Evolutionary conservation across 2,888 invertebrate genomes (phyloP).

Genomic region (Agriotes lineatus): DNA sequence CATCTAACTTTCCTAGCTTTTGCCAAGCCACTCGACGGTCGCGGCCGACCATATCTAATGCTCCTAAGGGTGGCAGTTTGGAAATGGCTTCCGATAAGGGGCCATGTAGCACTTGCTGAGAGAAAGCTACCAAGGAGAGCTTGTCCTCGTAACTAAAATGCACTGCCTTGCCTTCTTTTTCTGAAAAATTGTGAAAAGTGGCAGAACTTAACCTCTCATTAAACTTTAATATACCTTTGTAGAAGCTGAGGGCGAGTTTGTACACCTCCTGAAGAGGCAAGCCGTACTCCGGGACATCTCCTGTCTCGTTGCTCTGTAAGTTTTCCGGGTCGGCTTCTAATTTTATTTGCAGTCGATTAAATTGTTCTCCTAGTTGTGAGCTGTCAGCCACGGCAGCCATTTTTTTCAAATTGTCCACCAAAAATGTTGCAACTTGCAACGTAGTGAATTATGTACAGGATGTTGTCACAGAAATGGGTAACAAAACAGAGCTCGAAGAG

Average conservation of each 20-base stretch:
- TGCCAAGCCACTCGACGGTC: slow-evolving; percentile 96
- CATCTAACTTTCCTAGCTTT: slow-evolving; percentile 85
- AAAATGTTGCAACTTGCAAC: background rate
- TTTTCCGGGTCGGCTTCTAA: slow-evolving; percentile 39
- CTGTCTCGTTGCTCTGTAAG: slow-evolving; percentile 53
- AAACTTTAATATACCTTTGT: slow-evolving; percentile 79
- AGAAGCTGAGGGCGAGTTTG: slow-evolving; percentile 89
- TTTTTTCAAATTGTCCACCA: slow-evolving; percentile 39
- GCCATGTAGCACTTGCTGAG: slow-evolving; percentile 92
- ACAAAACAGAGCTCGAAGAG: too few species aligned
- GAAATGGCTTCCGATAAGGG: slow-evolving; percentile 79
- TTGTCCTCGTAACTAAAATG: slow-evolving; percentile 95
- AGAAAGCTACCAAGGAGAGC: slow-evolving; percentile 89
- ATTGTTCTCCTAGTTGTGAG: slow-evolving; percentile 58
- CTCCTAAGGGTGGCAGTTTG: slow-evolving; percentile 83
- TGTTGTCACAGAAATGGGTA: too few species aligned
- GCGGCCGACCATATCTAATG: slow-evolving; percentile 94
- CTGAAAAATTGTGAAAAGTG: slow-evolving; percentile 68
- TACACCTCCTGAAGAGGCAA: slow-evolving; percentile 85
- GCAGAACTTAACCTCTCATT: background rate
- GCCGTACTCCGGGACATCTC: slow-evolving; percentile 70
- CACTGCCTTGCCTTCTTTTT: slow-evolving; percentile 97
- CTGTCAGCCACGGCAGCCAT: slow-evolving; percentile 59
- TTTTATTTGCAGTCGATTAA: slow-evolving; percentile 56
- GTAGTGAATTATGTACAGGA: slow-evolving; percentile 2